Evolutionary conservation across 2,113 vertebrate species (phyloP).

Genomic region (Andinoacara biseriatus): DNA sequence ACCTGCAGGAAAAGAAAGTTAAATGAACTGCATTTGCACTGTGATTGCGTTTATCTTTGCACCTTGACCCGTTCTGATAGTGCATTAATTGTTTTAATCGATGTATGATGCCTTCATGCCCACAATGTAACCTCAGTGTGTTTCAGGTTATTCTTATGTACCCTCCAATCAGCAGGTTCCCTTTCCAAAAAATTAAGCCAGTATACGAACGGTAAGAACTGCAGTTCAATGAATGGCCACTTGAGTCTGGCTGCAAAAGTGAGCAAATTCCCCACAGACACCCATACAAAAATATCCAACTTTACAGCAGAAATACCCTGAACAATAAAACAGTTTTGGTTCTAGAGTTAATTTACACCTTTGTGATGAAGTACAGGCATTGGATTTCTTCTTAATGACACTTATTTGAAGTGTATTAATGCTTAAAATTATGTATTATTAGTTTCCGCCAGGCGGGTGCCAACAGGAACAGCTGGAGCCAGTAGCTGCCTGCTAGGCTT

Average conservation of each 20-base stretch:
- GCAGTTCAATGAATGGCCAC: not conserved
- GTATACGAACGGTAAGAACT: not conserved
- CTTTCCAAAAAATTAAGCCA: not conserved
- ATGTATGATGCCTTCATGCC: not conserved
- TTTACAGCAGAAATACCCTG: not conserved
- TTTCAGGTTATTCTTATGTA: not conserved
- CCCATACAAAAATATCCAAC: not conserved
- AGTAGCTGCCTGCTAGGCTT: not conserved
- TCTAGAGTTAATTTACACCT: not conserved
- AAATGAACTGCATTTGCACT: not conserved
- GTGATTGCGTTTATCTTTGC: not conserved
- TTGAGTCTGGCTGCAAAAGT: not conserved
- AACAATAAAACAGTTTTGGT: not conserved
- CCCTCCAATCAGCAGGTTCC: not conserved
- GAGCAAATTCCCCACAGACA: not conserved
- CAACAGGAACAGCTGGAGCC: not conserved
- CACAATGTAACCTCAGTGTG: not conserved
- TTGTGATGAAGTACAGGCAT: not conserved
- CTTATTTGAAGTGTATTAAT: not conserved
- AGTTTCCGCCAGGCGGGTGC: not conserved
- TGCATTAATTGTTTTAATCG: not conserved
- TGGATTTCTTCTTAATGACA: not conserved
- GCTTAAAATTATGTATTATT: not conserved
- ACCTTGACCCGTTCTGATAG: not conserved
- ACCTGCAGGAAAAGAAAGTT: slow-evolving; percentile 1